Base-by-base conservation (phyloP, 1,140 invertebrate genomes). In the Saccostrea echinata region DNA sequence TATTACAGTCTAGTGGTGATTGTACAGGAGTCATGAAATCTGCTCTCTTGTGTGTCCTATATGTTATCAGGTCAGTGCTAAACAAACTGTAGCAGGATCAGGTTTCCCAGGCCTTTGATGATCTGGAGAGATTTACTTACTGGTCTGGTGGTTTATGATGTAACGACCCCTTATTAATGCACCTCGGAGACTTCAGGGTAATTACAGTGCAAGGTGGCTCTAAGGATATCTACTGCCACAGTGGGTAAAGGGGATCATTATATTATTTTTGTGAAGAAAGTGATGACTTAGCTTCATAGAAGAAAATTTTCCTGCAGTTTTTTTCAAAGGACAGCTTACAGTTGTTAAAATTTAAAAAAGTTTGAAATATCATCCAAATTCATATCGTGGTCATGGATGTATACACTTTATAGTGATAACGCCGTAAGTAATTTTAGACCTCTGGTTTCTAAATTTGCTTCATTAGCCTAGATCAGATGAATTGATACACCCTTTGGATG, bases 121-220 rank as follows among this genome's bases (percentile, higher is more conserved):
- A 76, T 76, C 11, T 30, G 1, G 13, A 11, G 27, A 16, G 68
- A 76, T 27, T 76, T 76, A 76, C 68, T 76, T 76, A 76, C 27
- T 30, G 68, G 27, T 76, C 27, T 76, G 68, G 68, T 76, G 68
- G 68, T 76, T 76, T 76, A 76, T 76, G 68, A 76, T 76, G 68
- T 76, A 76, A 76, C 68, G 27, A 76, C 68, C 68, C 68, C 68
- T 76, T 76, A 76, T 76, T 76, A 76, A 76, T 76, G 68, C 68
- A 76, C 68, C 68, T 27, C 12, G 68, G 68, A 76, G 68, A 76
- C 68, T 76, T 16, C 24, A 30, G 24, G 24, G 30, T 76, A 76
- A 76, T 76, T 76, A 76, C 11, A 76, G 27, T 76, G 68, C 68
- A 76, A 76, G 68, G 68, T 76, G 68, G 68, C 68, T 76, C 13